Percentiles rank a stretch among this genome's conserved stretches.
phyloP scores from a whole-genome alignment of 2,113 vertebrate genomes.

The Hemibates koningsi region DNA sequence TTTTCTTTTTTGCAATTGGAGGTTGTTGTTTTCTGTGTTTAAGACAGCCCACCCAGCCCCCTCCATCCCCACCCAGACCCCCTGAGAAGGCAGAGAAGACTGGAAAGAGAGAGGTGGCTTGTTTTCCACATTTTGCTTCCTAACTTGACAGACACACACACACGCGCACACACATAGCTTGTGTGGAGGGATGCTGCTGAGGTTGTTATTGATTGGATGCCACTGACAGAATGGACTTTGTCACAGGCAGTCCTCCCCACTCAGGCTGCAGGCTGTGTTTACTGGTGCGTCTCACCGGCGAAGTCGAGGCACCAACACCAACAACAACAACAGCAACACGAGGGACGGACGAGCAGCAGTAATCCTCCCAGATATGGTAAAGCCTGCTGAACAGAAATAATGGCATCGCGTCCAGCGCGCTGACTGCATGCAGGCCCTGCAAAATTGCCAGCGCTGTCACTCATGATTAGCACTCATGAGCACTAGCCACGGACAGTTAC shows the following conservation, averaged over 20 bases:
- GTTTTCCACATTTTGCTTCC: constrained; percentile 22
- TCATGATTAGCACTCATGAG: constrained; percentile 9
- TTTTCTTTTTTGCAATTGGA: neutral
- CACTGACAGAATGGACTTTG: constrained; percentile 42
- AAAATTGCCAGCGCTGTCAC: constrained; percentile 6
- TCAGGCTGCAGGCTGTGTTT: constrained; percentile 39
- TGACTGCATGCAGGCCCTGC: neutral
- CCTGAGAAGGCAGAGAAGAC: neutral
- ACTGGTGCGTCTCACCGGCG: constrained; percentile 29
- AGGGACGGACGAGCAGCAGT: constrained; percentile 2
- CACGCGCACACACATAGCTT: neutral
- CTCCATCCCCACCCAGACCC: neutral
- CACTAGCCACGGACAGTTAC: neutral
- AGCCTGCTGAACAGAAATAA: constrained; percentile 44
- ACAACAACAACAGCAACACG: neutral
- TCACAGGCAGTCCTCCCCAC: constrained; percentile 22
- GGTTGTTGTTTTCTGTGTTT: constrained; percentile 9
- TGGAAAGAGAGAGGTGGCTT: constrained; percentile 8
- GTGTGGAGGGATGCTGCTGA: constrained; percentile 1
- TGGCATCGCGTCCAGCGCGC: neutral
- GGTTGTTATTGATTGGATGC: constrained; percentile 45
- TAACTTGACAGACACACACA: neutral
- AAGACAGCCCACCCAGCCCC: neutral
- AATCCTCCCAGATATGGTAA: constrained; percentile 29
- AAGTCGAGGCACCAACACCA: neutral